Evolutionary conservation across 2,113 vertebrate genomes (phyloP).

Genomic region (Cisticola juncidis): DNA sequence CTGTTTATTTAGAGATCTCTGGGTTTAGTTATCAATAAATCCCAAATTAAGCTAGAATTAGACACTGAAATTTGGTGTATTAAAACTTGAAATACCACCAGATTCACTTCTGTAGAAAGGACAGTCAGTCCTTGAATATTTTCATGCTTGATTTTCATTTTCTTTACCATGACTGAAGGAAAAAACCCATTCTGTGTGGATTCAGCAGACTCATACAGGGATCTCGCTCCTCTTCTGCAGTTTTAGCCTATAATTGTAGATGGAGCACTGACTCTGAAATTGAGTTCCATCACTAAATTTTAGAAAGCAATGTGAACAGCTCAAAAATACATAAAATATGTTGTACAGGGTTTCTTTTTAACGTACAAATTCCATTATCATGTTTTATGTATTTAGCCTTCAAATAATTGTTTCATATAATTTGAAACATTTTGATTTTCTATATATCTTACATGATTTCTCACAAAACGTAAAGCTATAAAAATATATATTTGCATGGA

Average conservation of each 20-base stretch:
- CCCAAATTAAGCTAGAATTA: background rate
- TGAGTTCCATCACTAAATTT: background rate
- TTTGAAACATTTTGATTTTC: background rate
- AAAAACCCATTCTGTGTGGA: background rate
- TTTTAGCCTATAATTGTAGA: background rate
- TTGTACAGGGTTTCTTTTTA: background rate
- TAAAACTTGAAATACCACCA: conserved; percentile 7
- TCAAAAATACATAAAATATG: background rate
- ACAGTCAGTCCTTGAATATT: background rate
- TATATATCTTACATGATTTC: background rate
- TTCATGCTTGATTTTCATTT: conserved; percentile 2
- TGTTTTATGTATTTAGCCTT: background rate
- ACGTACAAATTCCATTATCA: background rate
- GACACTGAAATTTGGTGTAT: background rate
- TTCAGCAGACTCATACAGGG: background rate
- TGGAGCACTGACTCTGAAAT: background rate
- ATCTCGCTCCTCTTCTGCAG: background rate
- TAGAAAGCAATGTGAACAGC: background rate
- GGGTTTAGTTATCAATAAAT: conserved; percentile 5
- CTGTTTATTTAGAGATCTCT: background rate
- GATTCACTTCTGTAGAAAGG: background rate
- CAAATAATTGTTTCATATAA: background rate
- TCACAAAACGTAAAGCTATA: background rate
- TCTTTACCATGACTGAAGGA: background rate
- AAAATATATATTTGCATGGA: background rate